A percentile compares a stretch with the other conserved stretches of the same genome.
phyloP scores from a whole-genome alignment of 2,797 vertebrate genomes.

The Enteromius treurensis region DNA sequence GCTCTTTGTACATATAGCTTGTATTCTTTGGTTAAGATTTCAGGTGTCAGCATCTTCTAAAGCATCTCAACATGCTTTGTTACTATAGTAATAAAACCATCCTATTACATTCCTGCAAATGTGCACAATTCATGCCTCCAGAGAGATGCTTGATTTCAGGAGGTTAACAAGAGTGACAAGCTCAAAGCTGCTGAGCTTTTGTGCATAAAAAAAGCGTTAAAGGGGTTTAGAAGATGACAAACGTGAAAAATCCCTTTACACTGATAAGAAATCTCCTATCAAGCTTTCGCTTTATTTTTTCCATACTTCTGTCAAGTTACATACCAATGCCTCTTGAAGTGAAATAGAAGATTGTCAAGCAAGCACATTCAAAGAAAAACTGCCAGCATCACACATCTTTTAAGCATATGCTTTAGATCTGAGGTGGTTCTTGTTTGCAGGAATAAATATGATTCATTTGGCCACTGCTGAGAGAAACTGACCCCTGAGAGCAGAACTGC shows the following conservation, averaged over 20 bases:
- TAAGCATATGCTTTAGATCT: not conserved
- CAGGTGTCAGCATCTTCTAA: constrained; percentile 34
- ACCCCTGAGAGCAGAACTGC: not conserved
- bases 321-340: not conserved
- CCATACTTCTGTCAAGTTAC: not conserved
- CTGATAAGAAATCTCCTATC: not conserved
- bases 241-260: not conserved
- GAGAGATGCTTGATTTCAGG: not conserved
- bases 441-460: constrained; percentile 9
- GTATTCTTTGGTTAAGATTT: not conserved
- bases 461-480: not conserved
- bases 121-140: constrained; percentile 1
- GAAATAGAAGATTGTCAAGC: not conserved
- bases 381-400: constrained; percentile 13
- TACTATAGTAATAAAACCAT: constrained; percentile 11
- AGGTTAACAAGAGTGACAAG: constrained; percentile 4
- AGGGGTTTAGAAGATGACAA: not conserved
- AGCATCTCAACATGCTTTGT: not conserved
- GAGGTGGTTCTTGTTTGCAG: not conserved
- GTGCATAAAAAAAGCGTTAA: not conserved
- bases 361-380: not conserved
- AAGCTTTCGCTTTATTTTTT: not conserved
- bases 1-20: not conserved
- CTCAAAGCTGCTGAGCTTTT: not conserved
- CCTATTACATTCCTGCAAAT: constrained; percentile 8